Conservation (phyloP, 2,888 invertebrate species). For the Nephrocerus scutellatus region DNA sequence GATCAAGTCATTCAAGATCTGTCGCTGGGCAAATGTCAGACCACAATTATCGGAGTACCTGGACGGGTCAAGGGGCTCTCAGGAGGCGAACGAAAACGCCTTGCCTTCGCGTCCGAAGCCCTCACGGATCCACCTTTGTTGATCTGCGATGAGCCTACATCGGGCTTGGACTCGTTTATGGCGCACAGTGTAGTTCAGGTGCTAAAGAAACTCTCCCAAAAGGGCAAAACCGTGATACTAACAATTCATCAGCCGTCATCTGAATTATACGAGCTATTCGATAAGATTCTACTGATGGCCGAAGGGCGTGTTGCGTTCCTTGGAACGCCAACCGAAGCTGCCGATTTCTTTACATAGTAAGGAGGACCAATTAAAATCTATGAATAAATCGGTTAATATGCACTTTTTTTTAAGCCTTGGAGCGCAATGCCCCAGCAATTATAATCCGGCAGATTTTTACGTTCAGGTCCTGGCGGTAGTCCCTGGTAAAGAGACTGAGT, state of each 20-base stretch:
- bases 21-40: conserved; percentile 79
- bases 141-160: conserved; percentile 97
- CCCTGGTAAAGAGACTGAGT: conserved; percentile 74
- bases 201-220: conserved; percentile 64
- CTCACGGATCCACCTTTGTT: conserved; percentile 90
- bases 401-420: conserved; percentile 56
- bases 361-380: no score
- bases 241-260: conserved; percentile 96
- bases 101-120: conserved; percentile 95
- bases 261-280: conserved; percentile 83
- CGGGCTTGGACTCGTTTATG: conserved; percentile 94
- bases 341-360: conserved; percentile 73
- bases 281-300: conserved; percentile 80
- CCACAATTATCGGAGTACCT: conserved; percentile 83
- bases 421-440: conserved; percentile 78
- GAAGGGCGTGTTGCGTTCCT: conserved; percentile 86
- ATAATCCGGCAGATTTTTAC: conserved; percentile 92
- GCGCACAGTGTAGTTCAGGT: conserved; percentile 87
- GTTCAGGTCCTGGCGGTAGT: conserved; percentile 82
- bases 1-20: conserved; percentile 82
- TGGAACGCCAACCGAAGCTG: conserved; percentile 73
- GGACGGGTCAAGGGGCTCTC: conserved; percentile 87
- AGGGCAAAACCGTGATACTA: conserved; percentile 83
- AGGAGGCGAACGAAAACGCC: conserved; percentile 91
- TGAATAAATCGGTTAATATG: no score